phyloP scores from a whole-genome alignment of 2,888 invertebrate species.

The Parnassius glacialis region DNA sequence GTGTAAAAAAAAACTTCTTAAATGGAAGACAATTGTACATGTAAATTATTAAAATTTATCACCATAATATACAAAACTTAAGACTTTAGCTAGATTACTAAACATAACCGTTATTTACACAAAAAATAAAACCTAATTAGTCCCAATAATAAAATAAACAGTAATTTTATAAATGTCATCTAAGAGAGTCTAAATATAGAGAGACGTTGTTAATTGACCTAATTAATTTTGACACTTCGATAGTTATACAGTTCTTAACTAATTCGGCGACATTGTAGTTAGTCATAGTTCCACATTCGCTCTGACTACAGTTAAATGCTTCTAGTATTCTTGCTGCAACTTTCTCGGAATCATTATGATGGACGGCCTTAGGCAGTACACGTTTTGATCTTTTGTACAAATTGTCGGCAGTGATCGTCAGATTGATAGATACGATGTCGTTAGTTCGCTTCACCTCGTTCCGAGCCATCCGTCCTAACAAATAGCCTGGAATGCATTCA shows the following conservation, averaged over 20 bases:
- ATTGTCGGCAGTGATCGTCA: constrained; percentile 54
- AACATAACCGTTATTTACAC: not conserved
- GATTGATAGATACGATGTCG: constrained; percentile 56
- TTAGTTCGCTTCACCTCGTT: constrained; percentile 49
- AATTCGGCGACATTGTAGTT: constrained; percentile 57
- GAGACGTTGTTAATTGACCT: constrained; percentile 60
- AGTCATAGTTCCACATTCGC: constrained; percentile 49
- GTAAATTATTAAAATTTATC: no score
- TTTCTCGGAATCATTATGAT: constrained; percentile 56
- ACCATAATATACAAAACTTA: no score
- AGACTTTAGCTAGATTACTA: no score
- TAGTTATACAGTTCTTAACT: constrained; percentile 54
- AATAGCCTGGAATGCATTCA: constrained; percentile 55
- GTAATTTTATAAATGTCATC: constrained; percentile 45
- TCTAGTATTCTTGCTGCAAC: constrained; percentile 51
- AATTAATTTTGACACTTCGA: constrained; percentile 56
- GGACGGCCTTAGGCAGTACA: constrained; percentile 59
- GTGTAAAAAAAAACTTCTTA: no score
- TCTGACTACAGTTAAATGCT: constrained; percentile 54
- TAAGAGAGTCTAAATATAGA: constrained; percentile 60
- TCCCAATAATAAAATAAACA: constrained; percentile 8
- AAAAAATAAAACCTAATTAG: constrained; percentile 7
- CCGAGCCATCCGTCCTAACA: constrained; percentile 60
- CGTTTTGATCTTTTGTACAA: constrained; percentile 61
- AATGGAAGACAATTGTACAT: no score